These are phyloP conservation scores for Thera obeliscata DNA, from an alignment of 2,888 invertebrate species.

Conservation along the genomic window DNA sequence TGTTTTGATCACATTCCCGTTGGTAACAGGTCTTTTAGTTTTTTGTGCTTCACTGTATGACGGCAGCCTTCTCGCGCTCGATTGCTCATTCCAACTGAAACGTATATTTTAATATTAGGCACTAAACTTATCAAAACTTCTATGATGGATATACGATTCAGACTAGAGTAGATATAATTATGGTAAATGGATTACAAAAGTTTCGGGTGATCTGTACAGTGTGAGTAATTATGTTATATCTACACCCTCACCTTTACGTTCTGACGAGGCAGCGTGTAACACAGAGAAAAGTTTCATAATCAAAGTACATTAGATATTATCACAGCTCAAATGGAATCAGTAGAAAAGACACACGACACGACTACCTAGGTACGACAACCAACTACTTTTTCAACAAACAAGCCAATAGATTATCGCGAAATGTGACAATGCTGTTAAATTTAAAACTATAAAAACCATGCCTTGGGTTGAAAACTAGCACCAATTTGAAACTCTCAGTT, in stretches of 20 bases:
- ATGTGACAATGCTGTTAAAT: constrained; percentile 39
- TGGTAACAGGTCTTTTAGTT: constrained; percentile 76
- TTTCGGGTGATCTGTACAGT: constrained; percentile 17
- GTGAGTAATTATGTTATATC: constrained; percentile 29
- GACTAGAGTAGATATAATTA: background rate
- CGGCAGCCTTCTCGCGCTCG: constrained; percentile 80
- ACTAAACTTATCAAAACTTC: background rate
- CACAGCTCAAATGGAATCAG: constrained; percentile 25
- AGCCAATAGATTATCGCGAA: constrained; percentile 48
- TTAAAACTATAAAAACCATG: constrained; percentile 32
- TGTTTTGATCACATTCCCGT: constrained; percentile 68
- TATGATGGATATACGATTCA: background rate
- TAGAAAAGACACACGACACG: constrained; percentile 45
- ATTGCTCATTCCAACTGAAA: constrained; percentile 83
- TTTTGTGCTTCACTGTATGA: constrained; percentile 83
- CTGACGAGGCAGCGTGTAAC: constrained; percentile 83
- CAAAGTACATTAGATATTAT: constrained; percentile 55
- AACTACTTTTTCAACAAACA: constrained; percentile 46
- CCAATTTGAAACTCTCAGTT: constrained; percentile 24
- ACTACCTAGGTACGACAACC: constrained; percentile 49
- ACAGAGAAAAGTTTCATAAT: constrained; percentile 77
- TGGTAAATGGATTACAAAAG: background rate
- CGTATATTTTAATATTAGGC: constrained; percentile 9
- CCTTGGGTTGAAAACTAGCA: constrained; percentile 35
- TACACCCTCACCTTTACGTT: constrained; percentile 78